These are phyloP conservation scores for Kryptolebias ocellatus DNA, from an alignment of 2,797 vertebrate species.

Conservation along the genomic window DNA sequence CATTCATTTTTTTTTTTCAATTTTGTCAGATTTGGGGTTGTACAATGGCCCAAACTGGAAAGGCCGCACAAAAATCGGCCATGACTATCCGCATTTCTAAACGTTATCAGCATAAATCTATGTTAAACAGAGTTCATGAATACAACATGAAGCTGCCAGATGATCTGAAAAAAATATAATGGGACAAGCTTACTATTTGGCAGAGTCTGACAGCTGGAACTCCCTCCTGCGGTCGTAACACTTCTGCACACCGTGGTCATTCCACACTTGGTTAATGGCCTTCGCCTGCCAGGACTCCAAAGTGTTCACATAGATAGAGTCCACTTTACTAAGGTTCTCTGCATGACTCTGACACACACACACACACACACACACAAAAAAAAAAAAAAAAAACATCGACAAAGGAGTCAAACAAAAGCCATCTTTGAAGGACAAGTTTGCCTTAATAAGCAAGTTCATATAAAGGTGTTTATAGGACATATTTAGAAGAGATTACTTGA, in stretches of 20 bases:
- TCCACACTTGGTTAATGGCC: slow-evolving; percentile 86
- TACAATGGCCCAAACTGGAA: no score
- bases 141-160: not conserved
- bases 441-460: no score
- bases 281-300: slow-evolving; percentile 80
- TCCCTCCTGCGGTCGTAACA: slow-evolving; percentile 87
- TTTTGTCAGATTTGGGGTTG: no score
- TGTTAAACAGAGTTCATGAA: not conserved
- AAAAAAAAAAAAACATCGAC: not conserved
- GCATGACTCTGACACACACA: slow-evolving; percentile 72
- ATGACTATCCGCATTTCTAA: no score
- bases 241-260: slow-evolving; percentile 84
- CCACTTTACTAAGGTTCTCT: slow-evolving; percentile 77
- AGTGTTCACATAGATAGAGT: slow-evolving; percentile 61
- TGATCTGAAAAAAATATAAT: not conserved
- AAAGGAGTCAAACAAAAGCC: no score
- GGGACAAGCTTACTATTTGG: slow-evolving; percentile 85
- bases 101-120: not conserved
- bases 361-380: slow-evolving; percentile 29
- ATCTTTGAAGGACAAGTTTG: no score
- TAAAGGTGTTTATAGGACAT: no score
- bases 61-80: no score
- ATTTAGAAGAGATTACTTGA: no score
- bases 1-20: no score
- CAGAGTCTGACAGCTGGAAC: slow-evolving; percentile 88